Evolutionary conservation across 2,888 invertebrate genomes (phyloP).

Genomic region (Teinopalpus imperialis): DNA sequence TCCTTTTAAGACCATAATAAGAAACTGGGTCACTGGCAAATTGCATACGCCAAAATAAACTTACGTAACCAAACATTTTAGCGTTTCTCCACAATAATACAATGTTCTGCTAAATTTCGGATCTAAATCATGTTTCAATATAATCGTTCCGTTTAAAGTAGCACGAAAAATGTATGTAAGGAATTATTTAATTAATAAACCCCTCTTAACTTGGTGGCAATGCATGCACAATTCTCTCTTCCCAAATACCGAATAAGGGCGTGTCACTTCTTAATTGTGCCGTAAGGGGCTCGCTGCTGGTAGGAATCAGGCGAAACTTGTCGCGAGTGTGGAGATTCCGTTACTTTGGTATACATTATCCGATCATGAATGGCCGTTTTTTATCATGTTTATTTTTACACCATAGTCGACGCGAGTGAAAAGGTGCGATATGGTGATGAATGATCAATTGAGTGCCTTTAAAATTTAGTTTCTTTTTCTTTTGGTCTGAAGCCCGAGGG

Average conservation of each 20-base stretch:
- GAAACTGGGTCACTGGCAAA: slow-evolving; percentile 29
- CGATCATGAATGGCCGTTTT: slow-evolving; percentile 41
- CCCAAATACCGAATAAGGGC: slow-evolving; percentile 32
- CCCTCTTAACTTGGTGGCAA: slow-evolving; percentile 1
- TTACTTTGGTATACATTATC: slow-evolving; percentile 33
- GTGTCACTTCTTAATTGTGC: slow-evolving; percentile 38
- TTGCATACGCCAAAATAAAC: slow-evolving; percentile 27
- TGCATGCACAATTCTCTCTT: slow-evolving; percentile 4
- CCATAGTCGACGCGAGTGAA: slow-evolving; percentile 26
- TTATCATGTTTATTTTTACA: slow-evolving; percentile 34
- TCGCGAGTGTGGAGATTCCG: slow-evolving; percentile 37
- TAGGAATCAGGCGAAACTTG: slow-evolving; percentile 32
- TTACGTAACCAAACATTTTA: slow-evolving; percentile 29
- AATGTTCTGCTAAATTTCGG: slow-evolving; percentile 16
- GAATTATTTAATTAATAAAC: slow-evolving; percentile 7
- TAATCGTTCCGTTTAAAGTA: slow-evolving; percentile 1
- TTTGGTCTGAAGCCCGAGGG: too few relatives aligned
- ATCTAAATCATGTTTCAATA: slow-evolving; percentile 10
- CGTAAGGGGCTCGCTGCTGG: slow-evolving; percentile 31
- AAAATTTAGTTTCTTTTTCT: too few relatives aligned
- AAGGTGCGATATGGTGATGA: slow-evolving; percentile 30
- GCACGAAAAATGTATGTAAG: slow-evolving; percentile 1
- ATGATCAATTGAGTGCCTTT: slow-evolving; percentile 11
- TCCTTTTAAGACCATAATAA: slow-evolving; percentile 15
- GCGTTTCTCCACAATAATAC: slow-evolving; percentile 18